Base-by-base conservation (phyloP, 2,113 vertebrate genomes). In the Corvus moneduloides region DNA sequence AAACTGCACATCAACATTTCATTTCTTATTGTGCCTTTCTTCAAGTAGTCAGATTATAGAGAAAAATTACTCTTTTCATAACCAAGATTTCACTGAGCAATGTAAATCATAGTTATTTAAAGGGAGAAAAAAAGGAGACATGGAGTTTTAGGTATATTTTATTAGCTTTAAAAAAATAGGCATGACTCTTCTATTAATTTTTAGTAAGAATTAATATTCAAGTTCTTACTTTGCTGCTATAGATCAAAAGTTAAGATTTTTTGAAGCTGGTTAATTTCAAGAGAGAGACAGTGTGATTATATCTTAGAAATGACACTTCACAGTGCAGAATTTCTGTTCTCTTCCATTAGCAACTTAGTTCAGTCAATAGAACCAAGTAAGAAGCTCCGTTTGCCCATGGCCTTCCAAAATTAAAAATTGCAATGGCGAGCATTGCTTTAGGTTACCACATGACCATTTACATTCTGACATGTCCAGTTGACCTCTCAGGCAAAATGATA, bases 1-100 rank as follows among this genome's bases (percentile, higher is more conserved):
- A 93, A 94, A 39, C 41, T 69, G 49, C 54, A 87, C 85, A 95
- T 96, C 93, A 96, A 95, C 52, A 44, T 94, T 95, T 91, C 7
- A 87, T 91, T 96, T 96, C 32, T 96, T 92, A 87, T 80, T 43
- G 14, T 48, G 14, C 5, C 6, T 84, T 90, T 66, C 32, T 86
- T 96, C 67, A 84, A 84, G 41, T 59, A 94, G 67, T 75, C 51
- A 93, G 68, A 66, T 77, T 95, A 61, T 37, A 27, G 7, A 23
- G 59, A 86, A 91, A 37, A 91, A 44, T 49, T 79, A 37, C 13
- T 24, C 27, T 84, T 96, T 96, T 93, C 63, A 44, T 88, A 93
- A 78, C 22, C 72, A 86, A 83, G 32, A 39, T 94, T 91, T 48
- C 56, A 77, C 13, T 43, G 78, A 84, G 43, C 20, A 44, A 72